Conservation (phyloP, 2,113 vertebrate genomes). For the Zonotrichia leucophrys region DNA sequence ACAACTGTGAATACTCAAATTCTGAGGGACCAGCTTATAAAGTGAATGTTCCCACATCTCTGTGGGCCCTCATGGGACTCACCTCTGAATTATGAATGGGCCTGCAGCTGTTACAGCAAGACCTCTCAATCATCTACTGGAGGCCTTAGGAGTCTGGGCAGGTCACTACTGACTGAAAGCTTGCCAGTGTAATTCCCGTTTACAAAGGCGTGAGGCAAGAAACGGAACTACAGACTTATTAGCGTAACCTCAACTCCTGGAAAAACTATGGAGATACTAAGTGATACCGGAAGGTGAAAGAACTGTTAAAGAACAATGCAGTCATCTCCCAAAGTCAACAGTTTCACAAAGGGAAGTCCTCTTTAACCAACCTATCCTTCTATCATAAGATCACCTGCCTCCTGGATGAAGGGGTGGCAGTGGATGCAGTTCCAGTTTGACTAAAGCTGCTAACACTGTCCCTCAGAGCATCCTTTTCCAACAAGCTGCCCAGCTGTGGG, state of each 20-base stretch:
- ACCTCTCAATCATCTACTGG: not conserved
- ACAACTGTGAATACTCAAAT: not conserved
- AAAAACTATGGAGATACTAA: not conserved
- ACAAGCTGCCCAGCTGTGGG: not conserved
- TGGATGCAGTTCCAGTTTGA: not conserved
- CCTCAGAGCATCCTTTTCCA: not conserved
- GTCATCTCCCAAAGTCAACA: not conserved
- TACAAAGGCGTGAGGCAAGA: fast-evolving
- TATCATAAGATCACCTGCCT: not conserved
- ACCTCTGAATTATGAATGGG: not conserved
- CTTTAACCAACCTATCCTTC: not conserved
- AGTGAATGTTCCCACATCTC: not conserved
- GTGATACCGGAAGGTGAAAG: not conserved
- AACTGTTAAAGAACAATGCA: not conserved
- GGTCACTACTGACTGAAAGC: not conserved
- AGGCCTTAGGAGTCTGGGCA: not conserved
- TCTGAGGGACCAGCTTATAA: not conserved
- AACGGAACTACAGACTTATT: not conserved
- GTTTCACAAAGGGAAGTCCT: not conserved
- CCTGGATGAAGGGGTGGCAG: not conserved
- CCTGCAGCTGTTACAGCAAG: not conserved
- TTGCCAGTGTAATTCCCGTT: not conserved
- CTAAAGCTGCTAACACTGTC: too few species aligned
- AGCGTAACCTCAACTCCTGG: not conserved
- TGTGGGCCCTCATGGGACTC: not conserved